Base-by-base conservation (phyloP, 2,113 vertebrate genomes). In the Boleophthalmus pectinirostris region DNA sequence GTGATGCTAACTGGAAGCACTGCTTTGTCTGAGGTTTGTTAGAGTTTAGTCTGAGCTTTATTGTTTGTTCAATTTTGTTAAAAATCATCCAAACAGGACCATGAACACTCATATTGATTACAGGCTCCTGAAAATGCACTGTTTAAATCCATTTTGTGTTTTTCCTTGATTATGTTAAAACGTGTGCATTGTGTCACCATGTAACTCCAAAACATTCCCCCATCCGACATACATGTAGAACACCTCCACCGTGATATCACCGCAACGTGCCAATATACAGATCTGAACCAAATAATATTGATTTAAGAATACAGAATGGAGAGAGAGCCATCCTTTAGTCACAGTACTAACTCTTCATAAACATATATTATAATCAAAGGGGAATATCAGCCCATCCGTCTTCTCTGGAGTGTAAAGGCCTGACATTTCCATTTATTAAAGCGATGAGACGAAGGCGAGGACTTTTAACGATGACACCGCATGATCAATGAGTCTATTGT, bases 401-500 rank as follows among this genome's bases (percentile, higher is more conserved):
- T 90, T 89, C 73, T 70, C 71, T 46, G 67, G 74, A 70, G 74
- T 81, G 83, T 79, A 83, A 85, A 82, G 66, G 72, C 9, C 75
- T 88, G 88, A 82, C 86, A 87, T 89, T 87, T 83, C 77, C 79
- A 76, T 84, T 88, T 91, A 90, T 90, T 85, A 85, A 81, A 86
- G 79, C 81, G 61, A 72, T 58, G 78, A 88, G 84, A 81, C 78
- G 77, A 85, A 83, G 83, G 72, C 46, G 57, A 23, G 78, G 74
- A 66, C 77, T 89, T 29, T 88, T 85, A 89, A 87, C 71, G 71
- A 87, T 82, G 82, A 83, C 82, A 80, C 2, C 18, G 54, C 58
- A 84, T 89, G 87, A 91, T 89, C 86, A 82, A 88, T 89, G 85
- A 77, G 58, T 79, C 73, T 54, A 81, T 81, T 87, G 89, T 89